A percentile compares a stretch with the other conserved stretches of the same genome.
Conservation (phyloP, 2,113 vertebrate species). For the Ceratotherium simum region DNA sequence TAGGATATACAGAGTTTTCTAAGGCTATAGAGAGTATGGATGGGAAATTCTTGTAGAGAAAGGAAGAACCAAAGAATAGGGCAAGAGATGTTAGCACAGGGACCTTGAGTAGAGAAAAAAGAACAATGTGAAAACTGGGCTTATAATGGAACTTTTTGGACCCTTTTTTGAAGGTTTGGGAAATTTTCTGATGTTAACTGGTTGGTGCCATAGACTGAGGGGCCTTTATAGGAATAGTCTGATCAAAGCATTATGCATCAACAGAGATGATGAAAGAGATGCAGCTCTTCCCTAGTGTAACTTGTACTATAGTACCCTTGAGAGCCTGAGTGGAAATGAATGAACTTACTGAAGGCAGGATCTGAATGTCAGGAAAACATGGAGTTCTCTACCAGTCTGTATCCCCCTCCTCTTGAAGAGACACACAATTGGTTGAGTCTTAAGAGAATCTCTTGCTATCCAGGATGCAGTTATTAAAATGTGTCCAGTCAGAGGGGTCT, state of each 20-base stretch:
- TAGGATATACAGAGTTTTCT: background rate
- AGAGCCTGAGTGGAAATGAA: background rate
- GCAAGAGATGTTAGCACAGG: background rate
- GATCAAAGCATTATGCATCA: background rate
- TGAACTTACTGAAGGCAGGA: background rate
- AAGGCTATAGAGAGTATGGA: background rate
- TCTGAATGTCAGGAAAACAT: background rate
- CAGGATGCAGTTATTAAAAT: background rate
- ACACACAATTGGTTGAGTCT: background rate
- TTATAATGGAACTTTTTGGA: background rate
- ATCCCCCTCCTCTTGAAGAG: background rate
- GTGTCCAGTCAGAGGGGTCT: background rate
- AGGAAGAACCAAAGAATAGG: background rate
- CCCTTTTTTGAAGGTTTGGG: background rate
- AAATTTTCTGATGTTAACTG: background rate
- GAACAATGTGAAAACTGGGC: background rate
- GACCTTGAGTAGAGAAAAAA: background rate
- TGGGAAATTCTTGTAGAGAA: background rate
- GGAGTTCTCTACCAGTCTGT: background rate
- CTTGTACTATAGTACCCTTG: background rate
- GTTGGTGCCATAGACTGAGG: background rate
- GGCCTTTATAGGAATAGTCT: background rate
- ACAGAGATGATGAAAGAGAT: background rate
- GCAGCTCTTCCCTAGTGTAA: background rate
- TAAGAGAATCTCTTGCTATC: background rate